phyloP scores from a whole-genome alignment of 1,140 invertebrate species.

The Colletes gigas region DNA sequence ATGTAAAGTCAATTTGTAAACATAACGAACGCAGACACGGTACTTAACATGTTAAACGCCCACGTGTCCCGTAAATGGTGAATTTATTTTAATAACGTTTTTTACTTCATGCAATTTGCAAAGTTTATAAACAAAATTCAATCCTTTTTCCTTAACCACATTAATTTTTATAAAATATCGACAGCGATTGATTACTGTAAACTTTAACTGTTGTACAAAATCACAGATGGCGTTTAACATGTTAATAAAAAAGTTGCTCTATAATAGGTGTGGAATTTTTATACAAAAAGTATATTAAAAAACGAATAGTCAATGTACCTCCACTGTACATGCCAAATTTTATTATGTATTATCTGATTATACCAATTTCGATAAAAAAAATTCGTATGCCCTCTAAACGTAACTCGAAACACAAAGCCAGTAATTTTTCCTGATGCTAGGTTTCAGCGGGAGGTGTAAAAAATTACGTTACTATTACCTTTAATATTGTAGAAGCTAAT shows the following conservation, averaged over 20 bases:
- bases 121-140: no score
- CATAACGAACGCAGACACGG: slow-evolving; percentile 63
- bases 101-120: no score
- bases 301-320: slow-evolving; percentile 79
- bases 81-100: no score
- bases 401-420: slow-evolving; percentile 3
- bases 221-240: no score
- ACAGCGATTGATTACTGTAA: no score
- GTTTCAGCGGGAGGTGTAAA: slow-evolving; percentile 26
- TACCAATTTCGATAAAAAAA: neutral
- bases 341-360: slow-evolving; percentile 56
- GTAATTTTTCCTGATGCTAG: neutral
- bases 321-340: slow-evolving; percentile 72
- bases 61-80: no score
- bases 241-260: slow-evolving; percentile 62
- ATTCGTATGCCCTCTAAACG: neutral
- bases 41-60: slow-evolving; percentile 63
- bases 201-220: no score
- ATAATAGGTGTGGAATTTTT: slow-evolving; percentile 68
- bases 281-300: slow-evolving; percentile 73
- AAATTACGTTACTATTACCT: slow-evolving; percentile 63
- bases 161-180: no score
- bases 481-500: slow-evolving; percentile 72
- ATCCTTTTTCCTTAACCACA: no score
- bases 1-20: slow-evolving; percentile 78